Conservation (phyloP, 2,797 vertebrate species). For the Poeciliopsis paucimaculata region DNA sequence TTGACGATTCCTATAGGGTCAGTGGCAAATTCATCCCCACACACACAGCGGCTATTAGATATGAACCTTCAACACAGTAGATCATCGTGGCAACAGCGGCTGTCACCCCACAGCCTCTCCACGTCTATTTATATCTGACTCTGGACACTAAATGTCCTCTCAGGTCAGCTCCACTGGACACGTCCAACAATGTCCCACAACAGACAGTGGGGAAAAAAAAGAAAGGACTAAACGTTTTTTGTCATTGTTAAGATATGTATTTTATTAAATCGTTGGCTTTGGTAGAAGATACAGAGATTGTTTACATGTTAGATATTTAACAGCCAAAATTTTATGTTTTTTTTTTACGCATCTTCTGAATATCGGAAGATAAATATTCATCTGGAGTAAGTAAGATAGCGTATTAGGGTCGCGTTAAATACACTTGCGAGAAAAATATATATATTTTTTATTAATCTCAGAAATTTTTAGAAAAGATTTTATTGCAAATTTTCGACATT, state of each 20-base stretch:
- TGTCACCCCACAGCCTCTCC: slow-evolving; percentile 37
- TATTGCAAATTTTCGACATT: no score
- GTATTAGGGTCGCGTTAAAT: no score
- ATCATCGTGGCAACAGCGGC: slow-evolving; percentile 46
- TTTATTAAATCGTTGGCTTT: background rate
- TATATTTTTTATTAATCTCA: no score
- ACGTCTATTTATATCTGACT: slow-evolving; percentile 34
- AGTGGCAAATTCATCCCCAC: slow-evolving; percentile 68
- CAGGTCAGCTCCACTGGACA: slow-evolving; percentile 4
- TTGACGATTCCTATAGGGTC: slow-evolving; percentile 56
- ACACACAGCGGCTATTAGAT: slow-evolving; percentile 57
- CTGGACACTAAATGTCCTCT: slow-evolving; percentile 8
- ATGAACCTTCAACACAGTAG: slow-evolving; percentile 44
- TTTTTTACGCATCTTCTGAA: background rate
- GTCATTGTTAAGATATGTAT: background rate
- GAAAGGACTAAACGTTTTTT: background rate
- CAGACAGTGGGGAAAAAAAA: background rate
- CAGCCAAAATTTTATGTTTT: background rate
- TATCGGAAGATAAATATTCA: background rate
- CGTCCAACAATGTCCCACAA: background rate
- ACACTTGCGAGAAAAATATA: no score
- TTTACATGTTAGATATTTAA: background rate
- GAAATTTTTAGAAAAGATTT: no score
- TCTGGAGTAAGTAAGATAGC: no score
- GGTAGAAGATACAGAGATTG: background rate